Percentiles rank a stretch among this genome's conserved stretches.
Evolutionary conservation across 1,140 invertebrate genomes (phyloP).

Genomic region (Diprion similis): DNA sequence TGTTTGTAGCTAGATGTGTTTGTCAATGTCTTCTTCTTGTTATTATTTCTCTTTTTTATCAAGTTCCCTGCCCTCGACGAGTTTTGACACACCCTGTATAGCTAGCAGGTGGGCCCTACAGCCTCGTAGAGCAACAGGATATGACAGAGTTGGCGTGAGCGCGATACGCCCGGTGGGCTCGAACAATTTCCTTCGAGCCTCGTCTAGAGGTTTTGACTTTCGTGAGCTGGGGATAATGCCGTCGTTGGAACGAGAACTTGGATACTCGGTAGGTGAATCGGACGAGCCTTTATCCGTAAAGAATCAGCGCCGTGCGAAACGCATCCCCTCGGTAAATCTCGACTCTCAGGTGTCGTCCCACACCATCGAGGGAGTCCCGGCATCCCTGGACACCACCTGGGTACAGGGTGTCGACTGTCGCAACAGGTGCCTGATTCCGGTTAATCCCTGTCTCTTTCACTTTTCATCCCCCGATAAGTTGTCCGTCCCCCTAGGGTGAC

Average conservation of each 20-base stretch:
- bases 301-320: too few species aligned
- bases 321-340: too few species aligned
- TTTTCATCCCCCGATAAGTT: background rate
- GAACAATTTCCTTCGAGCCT: background rate
- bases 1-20: too few species aligned
- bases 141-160: background rate
- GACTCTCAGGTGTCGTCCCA: too few species aligned
- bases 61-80: background rate
- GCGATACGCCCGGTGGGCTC: background rate
- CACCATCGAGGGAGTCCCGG: too few species aligned
- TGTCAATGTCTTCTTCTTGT: too few species aligned
- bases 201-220: background rate
- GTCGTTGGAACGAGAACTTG: too few species aligned
- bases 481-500: background rate
- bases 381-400: background rate
- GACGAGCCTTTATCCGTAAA: too few species aligned
- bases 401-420: background rate
- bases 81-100: background rate
- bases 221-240: too few species aligned
- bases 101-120: background rate
- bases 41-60: background rate
- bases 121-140: background rate
- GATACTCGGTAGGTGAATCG: too few species aligned
- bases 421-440: conserved; percentile 1
- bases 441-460: background rate